These are phyloP conservation scores for Megaceryle torquata DNA, from an alignment of 2,113 vertebrate species.

Conservation along the genomic window DNA sequence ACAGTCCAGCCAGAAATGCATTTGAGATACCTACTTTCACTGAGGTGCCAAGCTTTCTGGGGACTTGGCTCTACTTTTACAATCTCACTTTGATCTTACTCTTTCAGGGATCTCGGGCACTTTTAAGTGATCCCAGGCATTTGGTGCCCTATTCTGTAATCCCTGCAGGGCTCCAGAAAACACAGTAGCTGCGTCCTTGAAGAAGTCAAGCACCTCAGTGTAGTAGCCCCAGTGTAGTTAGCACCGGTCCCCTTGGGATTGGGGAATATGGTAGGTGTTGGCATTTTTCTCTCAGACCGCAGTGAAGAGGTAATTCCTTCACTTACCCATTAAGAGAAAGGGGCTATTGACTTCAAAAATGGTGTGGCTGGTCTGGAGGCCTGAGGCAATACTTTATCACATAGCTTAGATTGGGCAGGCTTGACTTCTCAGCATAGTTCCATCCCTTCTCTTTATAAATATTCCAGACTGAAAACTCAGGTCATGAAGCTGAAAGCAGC, in stretches of 20 bases:
- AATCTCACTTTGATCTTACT: background rate
- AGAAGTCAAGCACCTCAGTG: rapidly evolving
- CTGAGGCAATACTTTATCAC: background rate
- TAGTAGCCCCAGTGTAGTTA: background rate
- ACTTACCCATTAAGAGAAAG: background rate
- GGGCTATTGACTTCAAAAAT: background rate
- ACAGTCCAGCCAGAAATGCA: background rate
- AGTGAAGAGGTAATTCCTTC: background rate
- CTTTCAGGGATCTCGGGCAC: background rate
- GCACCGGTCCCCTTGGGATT: background rate
- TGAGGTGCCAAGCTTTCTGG: background rate
- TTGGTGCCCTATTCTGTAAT: background rate
- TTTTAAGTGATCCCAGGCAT: background rate
- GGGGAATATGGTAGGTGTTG: background rate
- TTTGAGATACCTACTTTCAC: background rate
- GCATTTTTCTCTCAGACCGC: background rate
- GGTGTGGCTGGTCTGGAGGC: background rate
- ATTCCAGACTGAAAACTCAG: background rate
- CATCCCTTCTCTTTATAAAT: background rate
- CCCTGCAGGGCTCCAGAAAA: background rate
- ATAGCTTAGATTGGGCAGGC: background rate
- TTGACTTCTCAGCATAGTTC: background rate
- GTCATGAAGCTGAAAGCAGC: background rate
- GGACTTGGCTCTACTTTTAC: background rate
- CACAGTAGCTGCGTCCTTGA: background rate